Percentiles rank a stretch among this genome's conserved stretches.
Conservation (phyloP, 1,140 invertebrate species). For the Arion vulgaris region DNA sequence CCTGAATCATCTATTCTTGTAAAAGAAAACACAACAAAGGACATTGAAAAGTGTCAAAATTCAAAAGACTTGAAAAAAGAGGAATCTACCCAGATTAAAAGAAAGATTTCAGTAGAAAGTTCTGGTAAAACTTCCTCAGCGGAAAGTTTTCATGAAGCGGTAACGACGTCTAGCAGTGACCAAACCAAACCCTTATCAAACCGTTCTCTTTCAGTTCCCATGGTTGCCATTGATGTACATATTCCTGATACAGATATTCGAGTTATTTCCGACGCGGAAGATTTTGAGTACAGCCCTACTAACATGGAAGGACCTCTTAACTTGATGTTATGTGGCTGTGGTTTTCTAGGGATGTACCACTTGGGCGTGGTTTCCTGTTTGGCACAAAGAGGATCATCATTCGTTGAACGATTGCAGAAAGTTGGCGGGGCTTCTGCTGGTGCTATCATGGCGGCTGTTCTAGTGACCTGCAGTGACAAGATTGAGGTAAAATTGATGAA, state of each 20-base stretch:
- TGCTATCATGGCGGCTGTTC: slow-evolving; percentile 54
- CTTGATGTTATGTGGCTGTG: slow-evolving; percentile 65
- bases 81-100: neutral
- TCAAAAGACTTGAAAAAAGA: neutral
- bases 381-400: slow-evolving; percentile 47
- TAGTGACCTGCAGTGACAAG: slow-evolving; percentile 53
- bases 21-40: neutral
- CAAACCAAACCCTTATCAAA: neutral
- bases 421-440: slow-evolving; percentile 65
- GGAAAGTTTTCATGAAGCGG: neutral
- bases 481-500: slow-evolving; percentile 51
- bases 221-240: neutral
- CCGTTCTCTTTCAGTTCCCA: neutral
- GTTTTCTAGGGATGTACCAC: slow-evolving; percentile 68
- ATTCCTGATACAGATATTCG: neutral
- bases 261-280: slow-evolving; percentile 27
- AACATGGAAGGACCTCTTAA: slow-evolving; percentile 45
- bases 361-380: slow-evolving; percentile 61
- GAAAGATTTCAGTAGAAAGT: neutral
- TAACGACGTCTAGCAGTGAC: neutral
- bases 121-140: neutral
- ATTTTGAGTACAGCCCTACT: slow-evolving; percentile 21
- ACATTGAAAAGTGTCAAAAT: neutral
- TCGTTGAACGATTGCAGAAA: slow-evolving; percentile 55
- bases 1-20: neutral